phyloP scores from a whole-genome alignment of 2,113 vertebrate species.

The Muntiacus reevesi region DNA sequence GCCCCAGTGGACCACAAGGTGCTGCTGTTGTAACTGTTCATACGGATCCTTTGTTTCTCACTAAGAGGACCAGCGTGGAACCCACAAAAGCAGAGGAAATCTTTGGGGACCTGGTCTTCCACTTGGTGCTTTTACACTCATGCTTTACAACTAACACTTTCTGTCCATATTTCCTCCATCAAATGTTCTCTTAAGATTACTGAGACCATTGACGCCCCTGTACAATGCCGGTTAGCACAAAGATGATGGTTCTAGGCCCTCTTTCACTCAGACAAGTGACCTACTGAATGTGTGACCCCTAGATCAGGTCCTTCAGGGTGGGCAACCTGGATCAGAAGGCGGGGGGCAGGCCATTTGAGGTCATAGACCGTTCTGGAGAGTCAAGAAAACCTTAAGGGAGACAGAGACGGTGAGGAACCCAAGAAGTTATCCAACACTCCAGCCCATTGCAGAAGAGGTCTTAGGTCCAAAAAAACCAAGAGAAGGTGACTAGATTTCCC shows the following conservation, averaged over 20 bases:
- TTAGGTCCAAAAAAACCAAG: background rate
- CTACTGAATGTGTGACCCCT: fast-evolving
- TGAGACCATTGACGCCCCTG: fast-evolving
- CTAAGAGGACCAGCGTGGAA: too few species aligned
- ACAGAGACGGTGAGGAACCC: background rate
- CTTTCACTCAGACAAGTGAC: background rate
- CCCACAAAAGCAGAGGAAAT: fast-evolving
- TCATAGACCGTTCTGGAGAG: fast-evolving
- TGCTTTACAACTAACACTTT: background rate
- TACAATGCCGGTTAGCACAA: fast-evolving
- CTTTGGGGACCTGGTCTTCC: background rate
- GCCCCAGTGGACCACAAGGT: background rate
- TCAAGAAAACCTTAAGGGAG: background rate
- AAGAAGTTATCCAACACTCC: background rate
- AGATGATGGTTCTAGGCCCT: too few species aligned
- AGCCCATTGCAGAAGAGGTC: background rate
- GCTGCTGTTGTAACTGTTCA: fast-evolving
- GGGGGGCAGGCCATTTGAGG: too few species aligned
- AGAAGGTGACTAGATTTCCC: background rate
- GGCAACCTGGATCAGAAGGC: background rate
- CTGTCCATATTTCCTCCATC: too few species aligned
- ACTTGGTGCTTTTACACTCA: background rate
- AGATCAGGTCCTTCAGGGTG: fast-evolving
- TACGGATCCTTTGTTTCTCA: background rate
- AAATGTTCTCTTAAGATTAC: background rate